These are phyloP conservation scores for Megalopta genalis DNA, from an alignment of 1,140 invertebrate species.

Conservation along the genomic window DNA sequence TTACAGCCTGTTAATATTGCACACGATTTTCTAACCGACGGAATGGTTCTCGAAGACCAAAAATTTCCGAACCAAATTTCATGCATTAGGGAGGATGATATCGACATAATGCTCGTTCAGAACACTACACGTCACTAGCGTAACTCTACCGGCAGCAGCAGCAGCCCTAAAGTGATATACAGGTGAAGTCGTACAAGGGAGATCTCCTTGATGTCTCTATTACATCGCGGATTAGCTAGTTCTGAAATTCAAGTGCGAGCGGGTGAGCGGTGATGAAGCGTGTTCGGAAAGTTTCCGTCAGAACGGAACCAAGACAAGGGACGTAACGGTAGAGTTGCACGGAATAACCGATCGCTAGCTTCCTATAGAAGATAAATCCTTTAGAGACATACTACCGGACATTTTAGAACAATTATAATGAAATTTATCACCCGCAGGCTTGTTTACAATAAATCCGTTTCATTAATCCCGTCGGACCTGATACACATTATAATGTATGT, in stretches of 20 bases:
- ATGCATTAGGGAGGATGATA: conserved; percentile 15
- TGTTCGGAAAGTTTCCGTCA: conserved; percentile 63
- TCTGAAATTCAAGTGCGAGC: conserved; percentile 72
- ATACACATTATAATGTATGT: too few species aligned
- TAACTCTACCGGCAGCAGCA: conserved; percentile 35
- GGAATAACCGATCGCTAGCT: conserved; percentile 66
- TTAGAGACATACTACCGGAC: neutral
- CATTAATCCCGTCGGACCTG: neutral
- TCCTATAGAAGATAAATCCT: conserved; percentile 35
- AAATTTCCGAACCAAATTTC: conserved; percentile 7
- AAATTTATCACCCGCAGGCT: neutral
- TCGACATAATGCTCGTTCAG: conserved; percentile 28
- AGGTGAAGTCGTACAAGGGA: conserved; percentile 42
- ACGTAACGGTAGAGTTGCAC: conserved; percentile 54
- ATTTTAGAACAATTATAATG: neutral
- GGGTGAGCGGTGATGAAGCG: conserved; percentile 70
- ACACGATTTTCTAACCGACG: neutral
- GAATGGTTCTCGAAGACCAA: neutral
- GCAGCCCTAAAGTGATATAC: conserved; percentile 31
- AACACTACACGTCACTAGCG: conserved; percentile 32
- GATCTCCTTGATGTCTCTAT: conserved; percentile 74
- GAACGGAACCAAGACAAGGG: conserved; percentile 48
- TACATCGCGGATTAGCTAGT: conserved; percentile 76
- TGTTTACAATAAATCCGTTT: neutral
- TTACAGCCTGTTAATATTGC: too few species aligned